phyloP scores from a whole-genome alignment of 1,140 invertebrate species.

The Drosophila quadrilineata region DNA sequence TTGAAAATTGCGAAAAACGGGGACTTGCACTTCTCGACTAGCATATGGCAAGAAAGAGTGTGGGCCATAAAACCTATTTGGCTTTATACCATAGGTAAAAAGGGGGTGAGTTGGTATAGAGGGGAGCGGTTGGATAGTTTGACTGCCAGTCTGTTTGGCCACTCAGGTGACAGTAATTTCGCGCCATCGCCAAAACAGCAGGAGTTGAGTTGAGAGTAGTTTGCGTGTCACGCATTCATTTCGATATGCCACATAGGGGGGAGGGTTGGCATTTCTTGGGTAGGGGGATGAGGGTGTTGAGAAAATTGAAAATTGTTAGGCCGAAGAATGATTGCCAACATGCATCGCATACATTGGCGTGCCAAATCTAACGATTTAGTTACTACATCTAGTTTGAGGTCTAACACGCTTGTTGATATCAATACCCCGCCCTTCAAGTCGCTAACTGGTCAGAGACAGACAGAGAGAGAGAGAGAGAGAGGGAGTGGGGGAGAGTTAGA shows the following conservation, averaged over 20 bases:
- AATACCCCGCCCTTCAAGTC: not conserved
- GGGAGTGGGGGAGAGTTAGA: constrained; percentile 8
- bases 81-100: too few relatives aligned
- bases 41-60: too few relatives aligned
- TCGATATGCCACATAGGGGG: not conserved
- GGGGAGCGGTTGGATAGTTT: not conserved
- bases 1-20: too few relatives aligned
- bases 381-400: constrained; percentile 28
- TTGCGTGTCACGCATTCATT: constrained; percentile 60
- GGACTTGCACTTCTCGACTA: too few relatives aligned
- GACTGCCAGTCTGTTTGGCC: constrained; percentile 23
- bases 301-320: constrained; percentile 62
- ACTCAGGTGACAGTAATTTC: constrained; percentile 49
- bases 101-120: not conserved
- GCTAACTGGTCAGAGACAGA: constrained; percentile 4
- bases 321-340: constrained; percentile 65
- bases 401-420: constrained; percentile 52
- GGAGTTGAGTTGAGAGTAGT: constrained; percentile 4
- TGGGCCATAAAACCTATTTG: too few relatives aligned
- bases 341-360: constrained; percentile 64
- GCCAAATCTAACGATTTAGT: constrained; percentile 57
- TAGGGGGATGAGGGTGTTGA: not conserved
- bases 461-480: not conserved
- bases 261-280: not conserved
- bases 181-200: constrained; percentile 22